A percentile compares a stretch with the other conserved stretches of the same genome.
Conservation (phyloP, 2,113 vertebrate genomes). For the Ailurus styani region DNA sequence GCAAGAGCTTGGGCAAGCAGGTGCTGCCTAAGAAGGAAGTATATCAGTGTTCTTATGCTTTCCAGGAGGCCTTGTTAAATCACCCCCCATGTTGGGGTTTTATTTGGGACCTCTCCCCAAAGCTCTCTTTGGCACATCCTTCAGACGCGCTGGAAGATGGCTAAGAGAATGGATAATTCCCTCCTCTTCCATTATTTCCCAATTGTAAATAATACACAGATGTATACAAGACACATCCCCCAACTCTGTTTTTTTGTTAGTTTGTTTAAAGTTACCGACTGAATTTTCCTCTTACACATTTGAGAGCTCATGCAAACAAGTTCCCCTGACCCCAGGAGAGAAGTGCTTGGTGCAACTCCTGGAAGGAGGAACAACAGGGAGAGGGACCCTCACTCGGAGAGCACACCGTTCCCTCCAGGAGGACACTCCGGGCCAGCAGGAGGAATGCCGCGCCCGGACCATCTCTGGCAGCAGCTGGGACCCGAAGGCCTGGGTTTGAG, state of each 20-base stretch:
- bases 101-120: neutral
- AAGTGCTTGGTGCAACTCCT: neutral
- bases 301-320: neutral
- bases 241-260: neutral
- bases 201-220: neutral
- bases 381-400: neutral
- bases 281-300: neutral
- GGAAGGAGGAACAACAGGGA: neutral
- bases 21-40: constrained; percentile 13
- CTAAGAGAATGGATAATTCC: neutral
- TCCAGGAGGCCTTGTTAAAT: constrained; percentile 23
- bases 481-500: neutral
- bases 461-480: neutral
- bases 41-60: neutral
- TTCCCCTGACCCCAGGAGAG: neutral
- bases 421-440: neutral
- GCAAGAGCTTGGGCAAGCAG: neutral
- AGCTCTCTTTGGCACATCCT: neutral
- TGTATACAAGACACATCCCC: neutral
- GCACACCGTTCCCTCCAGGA: fast-evolving
- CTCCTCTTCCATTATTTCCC: neutral
- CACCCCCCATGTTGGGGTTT: neutral
- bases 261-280: neutral
- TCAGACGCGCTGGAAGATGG: neutral
- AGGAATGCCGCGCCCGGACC: neutral